Evolutionary conservation across 2,113 vertebrate species (phyloP).

Genomic region (Zosterops pallidus): DNA sequence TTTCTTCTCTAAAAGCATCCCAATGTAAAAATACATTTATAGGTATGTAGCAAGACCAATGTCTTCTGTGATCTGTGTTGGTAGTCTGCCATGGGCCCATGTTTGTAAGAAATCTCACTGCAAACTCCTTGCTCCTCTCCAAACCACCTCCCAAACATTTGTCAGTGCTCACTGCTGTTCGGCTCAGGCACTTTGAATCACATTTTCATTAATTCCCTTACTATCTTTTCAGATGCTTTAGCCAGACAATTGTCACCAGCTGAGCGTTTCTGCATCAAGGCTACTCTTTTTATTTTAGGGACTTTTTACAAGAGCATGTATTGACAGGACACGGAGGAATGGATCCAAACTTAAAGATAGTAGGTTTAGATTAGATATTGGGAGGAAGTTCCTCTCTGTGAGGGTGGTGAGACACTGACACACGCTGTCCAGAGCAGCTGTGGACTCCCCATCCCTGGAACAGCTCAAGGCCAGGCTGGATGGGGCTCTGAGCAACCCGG

Average conservation of each 20-base stretch:
- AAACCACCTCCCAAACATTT: neutral
- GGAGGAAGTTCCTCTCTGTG: neutral
- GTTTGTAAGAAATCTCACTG: neutral
- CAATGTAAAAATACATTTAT: neutral
- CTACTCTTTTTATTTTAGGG: neutral
- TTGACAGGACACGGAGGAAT: neutral
- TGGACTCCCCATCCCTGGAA: no score
- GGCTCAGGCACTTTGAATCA: neutral
- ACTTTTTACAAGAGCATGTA: neutral
- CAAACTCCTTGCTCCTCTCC: neutral
- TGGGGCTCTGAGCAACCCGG: accelerated
- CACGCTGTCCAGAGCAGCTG: neutral
- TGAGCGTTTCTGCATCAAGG: neutral
- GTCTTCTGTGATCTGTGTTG: neutral
- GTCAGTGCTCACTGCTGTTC: neutral
- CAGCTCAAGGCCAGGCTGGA: neutral
- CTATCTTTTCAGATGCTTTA: neutral
- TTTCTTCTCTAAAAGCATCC: neutral
- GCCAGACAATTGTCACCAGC: neutral
- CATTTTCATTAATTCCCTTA: neutral
- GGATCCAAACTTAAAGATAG: neutral
- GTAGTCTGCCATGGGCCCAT: accelerated
- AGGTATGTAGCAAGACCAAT: neutral
- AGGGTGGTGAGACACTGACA: neutral
- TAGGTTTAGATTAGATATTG: neutral